Percentiles rank a stretch among this genome's conserved stretches.
phyloP scores from a whole-genome alignment of 2,113 vertebrate species.

The Puntigrus tetrazona region DNA sequence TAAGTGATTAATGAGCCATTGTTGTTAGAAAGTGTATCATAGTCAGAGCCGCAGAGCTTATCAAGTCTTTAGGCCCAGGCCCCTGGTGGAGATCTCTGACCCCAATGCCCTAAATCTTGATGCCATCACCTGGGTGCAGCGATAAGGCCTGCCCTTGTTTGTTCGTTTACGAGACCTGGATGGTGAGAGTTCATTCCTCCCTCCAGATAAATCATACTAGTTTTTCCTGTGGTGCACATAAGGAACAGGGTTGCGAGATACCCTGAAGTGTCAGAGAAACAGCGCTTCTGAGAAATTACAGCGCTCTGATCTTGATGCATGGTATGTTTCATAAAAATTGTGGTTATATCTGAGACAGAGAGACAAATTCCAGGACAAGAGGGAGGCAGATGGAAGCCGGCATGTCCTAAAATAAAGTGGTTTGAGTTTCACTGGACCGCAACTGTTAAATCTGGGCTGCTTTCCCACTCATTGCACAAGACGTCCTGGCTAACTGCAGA shows the following conservation, averaged over 20 bases:
- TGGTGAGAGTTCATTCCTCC: slow-evolving; percentile 84
- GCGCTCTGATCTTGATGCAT: slow-evolving; percentile 31
- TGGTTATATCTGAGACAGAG: background rate
- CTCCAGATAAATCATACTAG: slow-evolving; percentile 85
- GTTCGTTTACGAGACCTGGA: slow-evolving; percentile 76
- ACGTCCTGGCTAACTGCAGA: slow-evolving; percentile 79
- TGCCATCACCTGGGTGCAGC: slow-evolving; percentile 70
- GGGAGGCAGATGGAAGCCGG: slow-evolving; percentile 60
- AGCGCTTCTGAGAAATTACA: slow-evolving; percentile 28
- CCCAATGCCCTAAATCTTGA: slow-evolving; percentile 73
- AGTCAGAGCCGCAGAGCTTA: slow-evolving; percentile 76
- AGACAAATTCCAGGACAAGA: slow-evolving; percentile 40
- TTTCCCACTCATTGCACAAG: slow-evolving; percentile 80
- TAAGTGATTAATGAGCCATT: slow-evolving; percentile 81
- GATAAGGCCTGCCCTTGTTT: slow-evolving; percentile 72
- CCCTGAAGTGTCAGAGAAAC: background rate
- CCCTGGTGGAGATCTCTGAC: slow-evolving; percentile 73
- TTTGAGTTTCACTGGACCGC: slow-evolving; percentile 72
- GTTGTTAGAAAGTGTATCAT: slow-evolving; percentile 79
- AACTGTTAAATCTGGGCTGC: slow-evolving; percentile 76
- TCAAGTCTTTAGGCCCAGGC: slow-evolving; percentile 75
- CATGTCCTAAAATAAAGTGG: slow-evolving; percentile 73
- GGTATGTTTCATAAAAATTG: slow-evolving; percentile 45
- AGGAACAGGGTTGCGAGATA: background rate
- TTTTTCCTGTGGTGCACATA: slow-evolving; percentile 69